Evolutionary conservation across 1,140 invertebrate genomes (phyloP).

Genomic region (Drosophila guanche): DNA sequence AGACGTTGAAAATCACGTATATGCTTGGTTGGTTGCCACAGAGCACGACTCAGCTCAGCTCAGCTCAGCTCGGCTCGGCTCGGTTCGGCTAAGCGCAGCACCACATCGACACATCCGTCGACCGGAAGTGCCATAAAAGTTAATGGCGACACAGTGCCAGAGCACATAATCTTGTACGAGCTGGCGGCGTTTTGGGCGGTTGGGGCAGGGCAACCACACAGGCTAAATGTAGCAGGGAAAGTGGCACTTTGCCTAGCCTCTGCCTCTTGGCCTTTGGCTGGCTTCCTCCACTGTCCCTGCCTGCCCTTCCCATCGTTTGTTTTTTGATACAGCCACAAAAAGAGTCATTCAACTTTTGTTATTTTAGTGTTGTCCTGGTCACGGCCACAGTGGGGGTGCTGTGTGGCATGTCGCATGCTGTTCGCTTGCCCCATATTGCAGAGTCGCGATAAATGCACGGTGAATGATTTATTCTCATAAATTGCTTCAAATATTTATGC

Average conservation of each 20-base stretch:
- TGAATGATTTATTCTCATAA: slow-evolving; percentile 60
- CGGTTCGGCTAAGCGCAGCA: background rate
- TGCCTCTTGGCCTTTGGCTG: background rate
- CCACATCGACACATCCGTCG: slow-evolving; percentile 72
- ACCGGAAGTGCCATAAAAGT: slow-evolving; percentile 82
- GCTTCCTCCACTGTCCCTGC: background rate
- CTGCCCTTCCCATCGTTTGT: background rate
- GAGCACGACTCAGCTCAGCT: background rate
- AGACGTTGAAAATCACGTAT: slow-evolving; percentile 73
- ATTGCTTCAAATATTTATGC: slow-evolving; percentile 48
- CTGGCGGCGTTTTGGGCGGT: slow-evolving; percentile 55
- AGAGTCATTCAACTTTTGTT: slow-evolving; percentile 74
- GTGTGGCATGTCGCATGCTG: slow-evolving; percentile 6
- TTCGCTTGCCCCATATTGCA: slow-evolving; percentile 24
- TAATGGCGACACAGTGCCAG: slow-evolving; percentile 74
- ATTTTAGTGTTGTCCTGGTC: slow-evolving; percentile 40
- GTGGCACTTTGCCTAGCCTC: slow-evolving; percentile 47
- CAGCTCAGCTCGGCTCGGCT: too few species aligned
- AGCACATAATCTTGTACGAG: slow-evolving; percentile 79
- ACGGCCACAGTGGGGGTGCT: slow-evolving; percentile 7
- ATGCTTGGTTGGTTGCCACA: slow-evolving; percentile 34
- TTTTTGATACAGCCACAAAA: slow-evolving; percentile 49
- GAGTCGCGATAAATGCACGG: slow-evolving; percentile 39
- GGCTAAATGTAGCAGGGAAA: slow-evolving; percentile 70
- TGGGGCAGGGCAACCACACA: slow-evolving; percentile 44